A percentile compares a stretch with the other conserved stretches of the same genome.
Conservation (phyloP, 2,113 vertebrate species). For the Podiceps cristatus region DNA sequence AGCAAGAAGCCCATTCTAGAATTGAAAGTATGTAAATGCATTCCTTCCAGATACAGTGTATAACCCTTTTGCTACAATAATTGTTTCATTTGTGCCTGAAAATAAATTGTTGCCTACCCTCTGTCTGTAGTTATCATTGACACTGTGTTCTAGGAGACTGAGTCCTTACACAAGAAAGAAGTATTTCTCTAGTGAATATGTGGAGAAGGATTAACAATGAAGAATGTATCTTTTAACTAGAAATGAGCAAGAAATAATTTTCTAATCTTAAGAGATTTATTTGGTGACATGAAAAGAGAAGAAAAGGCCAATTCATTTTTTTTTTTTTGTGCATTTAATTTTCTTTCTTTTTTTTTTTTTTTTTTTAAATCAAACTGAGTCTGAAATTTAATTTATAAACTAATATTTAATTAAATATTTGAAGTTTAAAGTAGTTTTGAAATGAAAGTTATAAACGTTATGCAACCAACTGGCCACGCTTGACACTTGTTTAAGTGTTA, state of each 20-base stretch:
- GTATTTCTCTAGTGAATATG: neutral
- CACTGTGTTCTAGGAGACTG: neutral
- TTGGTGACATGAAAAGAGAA: neutral
- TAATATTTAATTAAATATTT: neutral
- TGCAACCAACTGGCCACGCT: neutral
- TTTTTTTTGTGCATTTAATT: too few species aligned
- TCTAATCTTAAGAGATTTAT: neutral
- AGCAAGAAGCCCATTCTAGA: slow-evolving; percentile 74
- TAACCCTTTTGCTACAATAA: slow-evolving; percentile 67
- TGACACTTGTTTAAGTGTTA: neutral
- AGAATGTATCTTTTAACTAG: neutral
- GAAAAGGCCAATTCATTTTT: neutral
- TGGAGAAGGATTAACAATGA: neutral
- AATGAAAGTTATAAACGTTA: neutral
- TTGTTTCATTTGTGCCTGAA: slow-evolving; percentile 62
- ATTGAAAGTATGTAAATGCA: slow-evolving; percentile 78
- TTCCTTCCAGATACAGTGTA: slow-evolving; percentile 72
- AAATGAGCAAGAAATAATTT: neutral
- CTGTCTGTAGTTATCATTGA: neutral
- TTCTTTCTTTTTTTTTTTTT: too few species aligned
- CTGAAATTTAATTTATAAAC: neutral
- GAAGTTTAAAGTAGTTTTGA: neutral
- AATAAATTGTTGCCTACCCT: slow-evolving; percentile 39
- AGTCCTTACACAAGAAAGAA: neutral
- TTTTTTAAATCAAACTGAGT: neutral